Evolutionary conservation across 2,888 invertebrate genomes (phyloP).

Genomic region (Molanna angustata): DNA sequence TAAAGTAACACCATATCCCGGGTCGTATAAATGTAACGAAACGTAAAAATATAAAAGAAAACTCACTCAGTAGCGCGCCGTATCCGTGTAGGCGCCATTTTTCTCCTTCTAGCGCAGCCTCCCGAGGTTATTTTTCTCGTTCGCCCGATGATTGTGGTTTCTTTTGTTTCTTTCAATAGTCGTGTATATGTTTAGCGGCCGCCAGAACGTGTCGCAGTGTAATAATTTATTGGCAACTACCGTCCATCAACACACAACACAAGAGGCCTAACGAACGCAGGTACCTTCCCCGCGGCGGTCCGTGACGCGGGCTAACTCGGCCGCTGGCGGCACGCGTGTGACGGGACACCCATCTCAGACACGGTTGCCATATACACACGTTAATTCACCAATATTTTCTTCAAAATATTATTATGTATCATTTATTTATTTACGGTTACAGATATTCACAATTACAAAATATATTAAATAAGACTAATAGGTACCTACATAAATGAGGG

Average conservation of each 20-base stretch:
- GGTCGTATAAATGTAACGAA: neutral
- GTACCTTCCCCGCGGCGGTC: slow-evolving; percentile 38
- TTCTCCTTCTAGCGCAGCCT: slow-evolving; percentile 18
- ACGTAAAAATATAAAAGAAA: neutral
- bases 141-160: neutral
- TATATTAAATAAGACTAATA: no score
- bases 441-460: no score
- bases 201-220: no score
- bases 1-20: no score
- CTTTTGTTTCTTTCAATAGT: neutral
- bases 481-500: no score
- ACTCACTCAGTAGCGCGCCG: slow-evolving; percentile 19
- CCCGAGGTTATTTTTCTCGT: slow-evolving; percentile 3
- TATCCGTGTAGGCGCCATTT: slow-evolving; percentile 22
- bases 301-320: slow-evolving; percentile 39
- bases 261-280: slow-evolving; percentile 6
- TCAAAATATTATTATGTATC: no score
- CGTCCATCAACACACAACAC: slow-evolving; percentile 16
- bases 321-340: slow-evolving; percentile 42
- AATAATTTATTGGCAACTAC: neutral
- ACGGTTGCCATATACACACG: slow-evolving; percentile 27
- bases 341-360: slow-evolving; percentile 10
- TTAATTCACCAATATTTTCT: slow-evolving; percentile 2
- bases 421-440: no score
- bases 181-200: neutral